Base-by-base conservation (phyloP, 2,888 invertebrate species). In the Amphipoea lucens region DNA sequence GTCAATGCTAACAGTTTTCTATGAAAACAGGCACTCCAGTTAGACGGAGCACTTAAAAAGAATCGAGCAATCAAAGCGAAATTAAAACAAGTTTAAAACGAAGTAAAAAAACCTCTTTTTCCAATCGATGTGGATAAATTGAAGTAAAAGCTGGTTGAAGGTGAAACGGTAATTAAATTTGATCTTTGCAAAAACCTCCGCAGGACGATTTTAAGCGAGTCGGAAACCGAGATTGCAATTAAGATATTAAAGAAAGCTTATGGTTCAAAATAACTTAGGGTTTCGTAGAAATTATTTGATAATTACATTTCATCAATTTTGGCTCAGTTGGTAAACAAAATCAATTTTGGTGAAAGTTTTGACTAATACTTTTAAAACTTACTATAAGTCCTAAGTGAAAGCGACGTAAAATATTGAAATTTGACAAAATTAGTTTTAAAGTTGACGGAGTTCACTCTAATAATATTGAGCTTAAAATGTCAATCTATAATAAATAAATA, bases 131-230 rank as follows among this genome's bases (percentile, higher is more conserved):
- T 85, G 74, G 79, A 85, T 83, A 87, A 83, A 85, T 82, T 87
- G 40, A 80, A 79, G 79, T 81, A 76, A 85, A 82, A 84, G 57
- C 74, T 71, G 76, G 74, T 70, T 20, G 62, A 76, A 85, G 81
- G 81, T 84, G 63, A 84, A 83, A 80, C 73, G 82, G 73, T 84
- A 88, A 89, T 89, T 87, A 86, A 86, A 89, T 89, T 88, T 83
- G 86, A 84, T 88, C 79, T 86, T 80, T 72, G 82, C 68, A 79
- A 84, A 81, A 87, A 89, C 79, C 62, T 63, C 66, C 60, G 67
- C 66, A 71, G 67, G 63, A 75, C 60, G 75, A 81, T 80, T 86
- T 86, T 79, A 82, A 81, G 69, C 36, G 81, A 87, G 71, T 81
- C 51, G 66, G 78, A 74, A 83, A 89, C 78, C 65, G 54, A 85